A percentile compares a stretch with the other conserved stretches of the same genome.
Conservation (phyloP, 2,888 invertebrate genomes). For the Eucera pruinosa region DNA sequence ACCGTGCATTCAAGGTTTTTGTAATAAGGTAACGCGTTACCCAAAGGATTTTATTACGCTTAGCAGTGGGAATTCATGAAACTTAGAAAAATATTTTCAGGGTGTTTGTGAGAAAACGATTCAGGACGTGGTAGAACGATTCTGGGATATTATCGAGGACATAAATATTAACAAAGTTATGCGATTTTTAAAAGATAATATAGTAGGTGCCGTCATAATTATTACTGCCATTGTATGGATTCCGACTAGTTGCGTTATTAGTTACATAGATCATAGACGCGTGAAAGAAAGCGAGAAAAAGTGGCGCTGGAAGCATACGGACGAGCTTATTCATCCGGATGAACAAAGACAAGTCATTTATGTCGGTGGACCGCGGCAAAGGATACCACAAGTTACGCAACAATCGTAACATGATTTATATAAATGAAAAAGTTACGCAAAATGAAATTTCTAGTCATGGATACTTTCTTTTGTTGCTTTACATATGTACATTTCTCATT, state of each 20-base stretch:
- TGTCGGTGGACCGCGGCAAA: slow-evolving; percentile 62
- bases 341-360: slow-evolving; percentile 89
- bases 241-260: slow-evolving; percentile 95
- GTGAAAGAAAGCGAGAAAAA: slow-evolving; percentile 90
- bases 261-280: slow-evolving; percentile 92
- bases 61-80: neutral
- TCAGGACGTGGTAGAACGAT: slow-evolving; percentile 97
- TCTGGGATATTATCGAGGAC: slow-evolving; percentile 99
- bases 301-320: slow-evolving; percentile 89
- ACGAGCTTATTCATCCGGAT: slow-evolving; percentile 89
- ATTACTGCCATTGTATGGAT: slow-evolving; percentile 97
- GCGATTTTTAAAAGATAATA: slow-evolving; percentile 95
- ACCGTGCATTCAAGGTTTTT: slow-evolving; percentile 98
- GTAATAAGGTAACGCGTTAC: slow-evolving; percentile 90
- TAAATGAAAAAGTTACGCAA: neutral
- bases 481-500: slow-evolving; percentile 10
- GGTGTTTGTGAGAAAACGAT: slow-evolving; percentile 97
- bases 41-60: neutral
- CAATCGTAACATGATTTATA: slow-evolving; percentile 42
- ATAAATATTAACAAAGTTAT: slow-evolving; percentile 97
- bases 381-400: slow-evolving; percentile 62
- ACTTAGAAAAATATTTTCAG: slow-evolving; percentile 83
- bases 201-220: slow-evolving; percentile 96
- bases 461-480: slow-evolving; percentile 26
- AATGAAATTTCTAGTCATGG: slow-evolving; percentile 55